Evolutionary conservation across 37 sponge, comb jelly and placozoan genomes (phyloP), one percentile per base, ranked within the genome.

Genomic region (Ianthella basta): DNA sequence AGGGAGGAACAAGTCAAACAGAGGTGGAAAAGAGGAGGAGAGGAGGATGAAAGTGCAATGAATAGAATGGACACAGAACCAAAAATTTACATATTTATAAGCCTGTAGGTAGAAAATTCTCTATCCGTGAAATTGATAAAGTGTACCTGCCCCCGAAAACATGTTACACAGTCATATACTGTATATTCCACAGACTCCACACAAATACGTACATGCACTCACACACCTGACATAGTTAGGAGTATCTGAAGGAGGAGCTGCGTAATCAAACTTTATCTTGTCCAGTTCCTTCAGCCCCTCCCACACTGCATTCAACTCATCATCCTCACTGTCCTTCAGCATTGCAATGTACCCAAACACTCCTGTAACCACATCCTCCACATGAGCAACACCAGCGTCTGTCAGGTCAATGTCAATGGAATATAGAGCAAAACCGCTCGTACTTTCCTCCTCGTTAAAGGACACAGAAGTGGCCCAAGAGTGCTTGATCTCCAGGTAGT

Each of bases 381-480:
- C 57, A 61, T 64, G 32, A 8, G 13, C 55, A 63, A 87, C 10
- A 3, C 93, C 93, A 30, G 29, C 36, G 0, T 63, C 82, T 0
- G 89, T 92, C 19, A 92, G 36, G 19, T 79, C 80, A 21, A 89
- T 55, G 27, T 80, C 55, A 3, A 89, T 35, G 8, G 0, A 10
- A 24, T 81, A 60, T 27, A 92, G 90, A 18, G 80, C 25, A 54
- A 68, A 89, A 18, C 87, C 69, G 33, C 84, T 87, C 0, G 89
- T 60, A 18, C 57, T 34, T 68, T 82, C 78, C 33, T n/a, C 37
- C 0, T 81, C 89, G 35, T 88, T 86, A 25, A 56, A 38, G 56
- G 8, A 44, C 50, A 91, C 30, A 15, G 79, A 38, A 33, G 83
- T 82, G 21, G 90, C 88, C 80, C 75, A 80, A 4, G n/a, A 2